phyloP scores from a whole-genome alignment of 2,888 invertebrate species.

The Trichopria drosophilae region DNA sequence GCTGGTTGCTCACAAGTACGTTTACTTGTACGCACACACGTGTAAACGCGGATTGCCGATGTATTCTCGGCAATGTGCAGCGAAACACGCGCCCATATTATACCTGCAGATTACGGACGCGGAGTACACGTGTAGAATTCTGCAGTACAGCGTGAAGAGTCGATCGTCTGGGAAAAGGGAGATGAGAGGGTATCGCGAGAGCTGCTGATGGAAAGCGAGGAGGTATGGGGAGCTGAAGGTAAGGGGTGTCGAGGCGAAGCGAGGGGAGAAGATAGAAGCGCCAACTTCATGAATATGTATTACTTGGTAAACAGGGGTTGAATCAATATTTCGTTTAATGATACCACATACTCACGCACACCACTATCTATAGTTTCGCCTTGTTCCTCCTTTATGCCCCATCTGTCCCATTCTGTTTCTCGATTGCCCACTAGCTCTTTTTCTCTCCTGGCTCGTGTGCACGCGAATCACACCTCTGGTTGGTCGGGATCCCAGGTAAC shows the following conservation, averaged over 20 bases:
- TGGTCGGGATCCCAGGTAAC: conserved; percentile 9
- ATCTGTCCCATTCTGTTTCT: conserved; percentile 11
- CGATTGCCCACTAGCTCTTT: conserved; percentile 4
- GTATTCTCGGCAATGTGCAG: too few relatives aligned
- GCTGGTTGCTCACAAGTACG: too few relatives aligned
- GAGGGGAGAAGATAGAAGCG: conserved; percentile 53
- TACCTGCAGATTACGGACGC: conserved; percentile 24
- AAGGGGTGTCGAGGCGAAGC: conserved; percentile 46
- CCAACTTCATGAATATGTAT: conserved; percentile 57
- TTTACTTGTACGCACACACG: too few relatives aligned
- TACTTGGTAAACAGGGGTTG: conserved; percentile 58
- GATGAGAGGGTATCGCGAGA: neutral
- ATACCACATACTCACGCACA: conserved; percentile 42
- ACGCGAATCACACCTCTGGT: neutral
- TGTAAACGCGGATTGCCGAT: too few relatives aligned
- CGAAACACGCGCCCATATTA: too few relatives aligned
- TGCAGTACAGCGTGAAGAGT: conserved; percentile 12
- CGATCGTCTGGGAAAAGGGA: neutral
- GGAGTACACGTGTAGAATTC: conserved; percentile 23
- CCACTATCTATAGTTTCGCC: conserved; percentile 23
- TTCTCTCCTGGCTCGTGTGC: conserved; percentile 8
- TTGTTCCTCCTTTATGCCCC: conserved; percentile 8
- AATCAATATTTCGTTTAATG: conserved; percentile 60
- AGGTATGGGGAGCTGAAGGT: conserved; percentile 29
- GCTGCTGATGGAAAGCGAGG: conserved; percentile 23